These are phyloP conservation scores for Megalonaias nervosa DNA, from an alignment of 1,140 invertebrate genomes.

Conservation along the genomic window DNA sequence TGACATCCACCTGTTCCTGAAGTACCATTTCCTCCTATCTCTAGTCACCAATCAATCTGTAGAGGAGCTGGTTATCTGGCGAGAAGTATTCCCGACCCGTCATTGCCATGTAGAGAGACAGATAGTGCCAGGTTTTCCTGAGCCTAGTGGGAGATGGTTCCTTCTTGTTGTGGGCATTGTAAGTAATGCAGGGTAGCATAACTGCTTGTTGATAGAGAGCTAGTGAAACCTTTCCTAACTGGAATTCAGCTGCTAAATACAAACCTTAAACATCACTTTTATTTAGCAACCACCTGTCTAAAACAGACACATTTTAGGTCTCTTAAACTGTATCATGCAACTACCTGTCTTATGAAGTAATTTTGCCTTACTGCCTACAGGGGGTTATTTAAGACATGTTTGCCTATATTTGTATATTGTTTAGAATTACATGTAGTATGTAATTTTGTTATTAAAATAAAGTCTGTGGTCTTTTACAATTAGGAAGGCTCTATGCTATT, in stretches of 20 bases:
- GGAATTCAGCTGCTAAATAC: not conserved
- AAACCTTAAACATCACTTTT: not conserved
- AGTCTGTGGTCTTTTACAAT: no score
- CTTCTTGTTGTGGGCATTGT: slow-evolving; percentile 71
- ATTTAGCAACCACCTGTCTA: no score
- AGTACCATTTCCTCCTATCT: slow-evolving; percentile 64
- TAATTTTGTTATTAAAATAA: no score
- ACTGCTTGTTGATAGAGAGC: not conserved
- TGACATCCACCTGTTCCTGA: slow-evolving; percentile 63
- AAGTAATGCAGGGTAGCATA: slow-evolving; percentile 32
- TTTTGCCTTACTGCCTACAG: no score
- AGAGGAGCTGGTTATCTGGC: slow-evolving; percentile 69
- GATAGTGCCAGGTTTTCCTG: slow-evolving; percentile 49
- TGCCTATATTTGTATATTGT: not conserved
- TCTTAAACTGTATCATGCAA: no score
- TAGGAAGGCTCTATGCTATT: no score
- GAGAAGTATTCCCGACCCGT: slow-evolving; percentile 66
- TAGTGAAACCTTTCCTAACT: not conserved
- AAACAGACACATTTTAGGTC: not conserved
- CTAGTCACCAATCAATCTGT: slow-evolving; percentile 60
- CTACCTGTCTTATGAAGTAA: no score
- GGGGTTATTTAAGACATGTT: not conserved
- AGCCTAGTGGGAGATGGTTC: slow-evolving; percentile 62
- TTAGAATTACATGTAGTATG: no score
- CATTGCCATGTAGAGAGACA: slow-evolving; percentile 43